A percentile compares a stretch with the other conserved stretches of the same genome.
phyloP scores from a whole-genome alignment of 2,888 invertebrate genomes.

The Criorhina ranunculi region DNA sequence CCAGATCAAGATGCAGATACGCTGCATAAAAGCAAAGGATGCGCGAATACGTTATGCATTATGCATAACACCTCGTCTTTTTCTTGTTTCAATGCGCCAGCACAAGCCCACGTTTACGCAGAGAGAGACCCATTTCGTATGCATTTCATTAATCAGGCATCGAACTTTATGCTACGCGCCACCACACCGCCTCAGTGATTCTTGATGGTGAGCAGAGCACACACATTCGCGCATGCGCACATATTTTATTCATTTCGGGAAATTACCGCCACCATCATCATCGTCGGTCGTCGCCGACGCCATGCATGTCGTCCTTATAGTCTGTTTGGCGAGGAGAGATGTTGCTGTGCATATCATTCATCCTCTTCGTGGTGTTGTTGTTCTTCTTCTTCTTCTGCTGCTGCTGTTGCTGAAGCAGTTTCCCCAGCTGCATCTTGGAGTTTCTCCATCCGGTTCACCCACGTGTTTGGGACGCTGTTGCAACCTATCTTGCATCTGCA shows the following conservation, averaged over 20 bases:
- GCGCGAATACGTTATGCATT: conserved; percentile 53
- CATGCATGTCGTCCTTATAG: neutral
- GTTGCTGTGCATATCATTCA: conserved; percentile 18
- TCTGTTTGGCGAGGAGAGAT: conserved; percentile 43
- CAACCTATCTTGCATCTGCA: conserved; percentile 59
- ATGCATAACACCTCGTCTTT: conserved; percentile 67
- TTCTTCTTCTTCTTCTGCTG: neutral
- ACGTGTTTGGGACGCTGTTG: conserved; percentile 44
- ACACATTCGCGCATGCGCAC: conserved; percentile 58
- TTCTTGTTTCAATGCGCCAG: conserved; percentile 12
- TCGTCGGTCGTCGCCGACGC: conserved; percentile 18
- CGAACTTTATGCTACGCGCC: conserved; percentile 65
- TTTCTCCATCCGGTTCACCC: conserved; percentile 63
- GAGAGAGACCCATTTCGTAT: conserved; percentile 80
- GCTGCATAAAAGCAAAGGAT: conserved; percentile 25
- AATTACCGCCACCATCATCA: conserved; percentile 50
- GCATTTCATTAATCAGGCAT: conserved; percentile 80
- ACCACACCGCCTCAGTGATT: neutral
- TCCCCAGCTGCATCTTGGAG: conserved; percentile 3
- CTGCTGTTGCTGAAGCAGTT: neutral
- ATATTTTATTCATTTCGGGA: conserved; percentile 70
- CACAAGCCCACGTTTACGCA: conserved; percentile 75
- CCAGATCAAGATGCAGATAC: conserved; percentile 54
- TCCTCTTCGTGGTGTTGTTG: no score
- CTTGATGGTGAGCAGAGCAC: neutral